Conservation (phyloP, 2,797 vertebrate genomes). For the Ctenochaetus hawaiiensis region DNA sequence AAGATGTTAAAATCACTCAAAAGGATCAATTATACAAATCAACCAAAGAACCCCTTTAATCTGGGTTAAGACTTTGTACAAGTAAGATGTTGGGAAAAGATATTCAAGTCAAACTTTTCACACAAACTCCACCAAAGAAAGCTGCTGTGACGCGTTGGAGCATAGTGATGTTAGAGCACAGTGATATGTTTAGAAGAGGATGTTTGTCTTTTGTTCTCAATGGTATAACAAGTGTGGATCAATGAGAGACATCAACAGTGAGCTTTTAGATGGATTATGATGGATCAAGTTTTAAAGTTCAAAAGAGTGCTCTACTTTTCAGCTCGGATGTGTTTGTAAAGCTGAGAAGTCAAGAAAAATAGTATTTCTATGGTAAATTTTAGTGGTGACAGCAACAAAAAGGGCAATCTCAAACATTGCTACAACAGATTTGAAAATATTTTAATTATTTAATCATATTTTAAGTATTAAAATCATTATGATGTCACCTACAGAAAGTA, state of each 20-base stretch:
- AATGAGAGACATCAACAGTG: neutral
- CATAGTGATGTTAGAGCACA: neutral
- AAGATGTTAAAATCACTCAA: conserved; percentile 12
- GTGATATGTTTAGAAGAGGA: neutral
- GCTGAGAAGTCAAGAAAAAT: neutral
- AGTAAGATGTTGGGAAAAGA: conserved; percentile 1
- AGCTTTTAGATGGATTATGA: neutral
- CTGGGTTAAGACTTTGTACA: conserved; percentile 9
- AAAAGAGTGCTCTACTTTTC: neutral
- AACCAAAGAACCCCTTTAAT: conserved; percentile 6
- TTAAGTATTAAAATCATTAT: neutral
- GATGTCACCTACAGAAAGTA: neutral
- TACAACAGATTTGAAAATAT: neutral
- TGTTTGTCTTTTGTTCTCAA: too few relatives aligned
- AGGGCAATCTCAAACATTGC: too few relatives aligned
- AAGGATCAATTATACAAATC: conserved; percentile 15
- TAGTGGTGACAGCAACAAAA: too few relatives aligned
- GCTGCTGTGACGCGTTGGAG: neutral
- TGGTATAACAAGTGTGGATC: too few relatives aligned
- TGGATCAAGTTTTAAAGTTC: neutral
- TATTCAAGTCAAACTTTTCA: conserved; percentile 1
- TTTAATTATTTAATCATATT: neutral
- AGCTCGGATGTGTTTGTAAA: neutral
- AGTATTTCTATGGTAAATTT: neutral
- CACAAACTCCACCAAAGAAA: conserved; percentile 18